phyloP scores from a whole-genome alignment of 2,888 invertebrate genomes.

The Nycteola revayana region DNA sequence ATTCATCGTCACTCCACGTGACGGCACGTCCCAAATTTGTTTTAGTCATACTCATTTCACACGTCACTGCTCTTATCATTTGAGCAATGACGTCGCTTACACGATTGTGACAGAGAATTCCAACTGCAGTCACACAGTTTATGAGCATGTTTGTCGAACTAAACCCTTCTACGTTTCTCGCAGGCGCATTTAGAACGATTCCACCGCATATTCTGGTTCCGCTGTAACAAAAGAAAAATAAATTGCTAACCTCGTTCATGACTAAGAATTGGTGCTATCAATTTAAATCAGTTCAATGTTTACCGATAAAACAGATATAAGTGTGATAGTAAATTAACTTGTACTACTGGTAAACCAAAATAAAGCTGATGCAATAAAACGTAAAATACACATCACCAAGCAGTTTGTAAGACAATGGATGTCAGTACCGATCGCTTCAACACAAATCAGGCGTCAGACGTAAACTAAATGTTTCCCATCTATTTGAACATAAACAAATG shows the following conservation, averaged over 20 bases:
- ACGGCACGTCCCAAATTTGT: constrained; percentile 18
- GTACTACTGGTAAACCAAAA: constrained; percentile 7
- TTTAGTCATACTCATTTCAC: constrained; percentile 23
- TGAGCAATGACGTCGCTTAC: no score
- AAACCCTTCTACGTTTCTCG: constrained; percentile 44
- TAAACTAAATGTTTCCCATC: constrained; percentile 19
- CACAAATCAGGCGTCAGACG: constrained; percentile 31
- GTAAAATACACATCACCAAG: constrained; percentile 30
- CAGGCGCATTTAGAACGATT: constrained; percentile 72
- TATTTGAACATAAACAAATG: constrained; percentile 18
- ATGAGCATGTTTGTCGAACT: not conserved
- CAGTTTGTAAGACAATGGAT: constrained; percentile 70
- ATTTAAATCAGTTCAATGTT: no score
- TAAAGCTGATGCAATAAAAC: constrained; percentile 20
- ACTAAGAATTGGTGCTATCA: no score
- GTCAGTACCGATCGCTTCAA: constrained; percentile 43
- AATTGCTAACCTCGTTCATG: constrained; percentile 29
- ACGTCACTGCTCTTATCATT: constrained; percentile 9
- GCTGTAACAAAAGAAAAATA: constrained; percentile 62
- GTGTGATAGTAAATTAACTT: no score
- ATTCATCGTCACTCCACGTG: constrained; percentile 9
- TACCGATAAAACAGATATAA: no score
- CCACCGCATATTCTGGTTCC: constrained; percentile 73
- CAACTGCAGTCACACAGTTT: no score
- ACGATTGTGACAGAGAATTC: no score